Evolutionary conservation across 2,797 vertebrate species (phyloP), one percentile per base, ranked within the genome.

Genomic region (Clarias platycephalus): DNA sequence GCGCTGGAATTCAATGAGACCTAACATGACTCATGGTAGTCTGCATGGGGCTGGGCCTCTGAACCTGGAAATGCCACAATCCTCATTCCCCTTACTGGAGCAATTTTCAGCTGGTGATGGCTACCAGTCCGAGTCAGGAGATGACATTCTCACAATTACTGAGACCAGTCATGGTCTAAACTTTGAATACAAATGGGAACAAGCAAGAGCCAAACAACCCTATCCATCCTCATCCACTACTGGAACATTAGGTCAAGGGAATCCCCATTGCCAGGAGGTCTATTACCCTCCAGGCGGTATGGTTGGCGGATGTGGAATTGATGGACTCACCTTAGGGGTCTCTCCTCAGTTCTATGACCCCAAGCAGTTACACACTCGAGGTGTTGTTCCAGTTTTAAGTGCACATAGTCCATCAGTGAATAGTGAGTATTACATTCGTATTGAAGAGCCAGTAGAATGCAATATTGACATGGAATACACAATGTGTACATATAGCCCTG

Each of bases 171-270:
- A 95, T 0, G 98, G 98, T 76, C 96, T 99, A 67, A 98, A 97
- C 91, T 99, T 99, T 5, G 98, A 99, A 90, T 99, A 97, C 93
- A 97, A 97, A 89, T 99, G 98, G 98, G 97, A 99, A 83, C 96
- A 96, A 40, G 96, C 96, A 18, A 93, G 95, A n/a, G 93, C 95
- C 0, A 95, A 96, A 37, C 93, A 94, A 80, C 90, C 94, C 1
- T 96, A 95, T 72, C 91, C 91, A 57, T 89, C 91, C 0, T 87
- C 89, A 0, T 94, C 96, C 0, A 91, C 95, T 0, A 89, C 91
- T 3, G 92, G 91, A 0, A 86, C 89, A 0, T 90, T 95, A 64
- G 94, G 94, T 85, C 96, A 96, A 15, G 91, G 91, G 77, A 91
- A 88, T 0, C 92, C 94, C 31, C 94, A 92, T 26, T 96, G 94